These are phyloP conservation scores for Zosterops lateralis DNA, from an alignment of 2,113 vertebrate genomes.

Conservation along the genomic window DNA sequence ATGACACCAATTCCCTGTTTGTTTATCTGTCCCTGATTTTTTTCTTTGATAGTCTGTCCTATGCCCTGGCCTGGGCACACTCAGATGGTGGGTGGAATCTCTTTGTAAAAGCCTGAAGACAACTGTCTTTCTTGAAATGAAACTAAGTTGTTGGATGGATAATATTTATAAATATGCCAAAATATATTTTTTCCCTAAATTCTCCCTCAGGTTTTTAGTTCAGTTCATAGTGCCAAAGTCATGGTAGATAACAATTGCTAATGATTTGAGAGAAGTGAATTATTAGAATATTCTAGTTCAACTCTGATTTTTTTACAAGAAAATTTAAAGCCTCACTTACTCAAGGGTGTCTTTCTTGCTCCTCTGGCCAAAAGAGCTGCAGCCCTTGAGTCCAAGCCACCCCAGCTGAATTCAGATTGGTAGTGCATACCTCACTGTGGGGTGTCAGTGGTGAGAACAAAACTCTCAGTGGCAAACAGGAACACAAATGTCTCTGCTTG, in stretches of 20 bases:
- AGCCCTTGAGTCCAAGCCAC: neutral
- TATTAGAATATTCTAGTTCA: neutral
- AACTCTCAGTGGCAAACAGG: neutral
- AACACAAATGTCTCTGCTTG: neutral
- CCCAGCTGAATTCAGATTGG: neutral
- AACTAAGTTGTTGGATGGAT: neutral
- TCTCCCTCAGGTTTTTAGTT: neutral
- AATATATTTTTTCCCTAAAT: neutral
- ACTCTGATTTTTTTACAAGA: neutral
- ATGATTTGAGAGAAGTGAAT: neutral
- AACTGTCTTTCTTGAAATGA: neutral
- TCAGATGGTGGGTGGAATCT: neutral
- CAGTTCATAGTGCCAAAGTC: neutral
- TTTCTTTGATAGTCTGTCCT: neutral
- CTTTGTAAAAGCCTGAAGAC: neutral
- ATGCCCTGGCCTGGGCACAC: neutral
- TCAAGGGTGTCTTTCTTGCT: neutral
- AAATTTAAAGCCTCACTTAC: neutral
- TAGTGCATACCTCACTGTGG: neutral
- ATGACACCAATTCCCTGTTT: slow-evolving; percentile 4
- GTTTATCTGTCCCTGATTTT: neutral
- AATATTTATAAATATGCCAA: neutral
- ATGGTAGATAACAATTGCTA: neutral
- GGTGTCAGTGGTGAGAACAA: neutral
- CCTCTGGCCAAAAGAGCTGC: neutral